These are phyloP conservation scores for Virgularia gustaviana DNA, from an alignment of 92 coral and sea anemone species.

Conservation along the genomic window DNA sequence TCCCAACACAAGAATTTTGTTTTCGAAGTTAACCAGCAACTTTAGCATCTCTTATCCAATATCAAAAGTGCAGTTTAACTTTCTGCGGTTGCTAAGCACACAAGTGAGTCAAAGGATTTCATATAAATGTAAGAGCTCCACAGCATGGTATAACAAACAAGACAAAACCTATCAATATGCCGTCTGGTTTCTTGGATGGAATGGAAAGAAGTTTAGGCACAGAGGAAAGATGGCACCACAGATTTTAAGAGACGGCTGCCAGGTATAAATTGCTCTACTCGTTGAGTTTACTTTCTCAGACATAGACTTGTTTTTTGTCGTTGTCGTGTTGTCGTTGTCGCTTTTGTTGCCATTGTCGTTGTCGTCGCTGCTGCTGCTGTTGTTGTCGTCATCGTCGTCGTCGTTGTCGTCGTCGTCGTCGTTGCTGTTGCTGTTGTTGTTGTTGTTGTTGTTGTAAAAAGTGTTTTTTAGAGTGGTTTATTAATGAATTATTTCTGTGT, in stretches of 20 bases:
- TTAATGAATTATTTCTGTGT: background rate
- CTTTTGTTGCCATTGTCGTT: background rate
- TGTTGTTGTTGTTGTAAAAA: too few relatives aligned
- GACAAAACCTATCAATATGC: slow-evolving; percentile 70
- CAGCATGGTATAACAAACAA: slow-evolving; percentile 82
- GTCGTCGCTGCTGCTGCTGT: too few relatives aligned
- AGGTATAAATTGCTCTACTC: too few relatives aligned
- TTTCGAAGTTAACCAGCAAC: slow-evolving; percentile 16
- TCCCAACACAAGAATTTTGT: slow-evolving; percentile 1
- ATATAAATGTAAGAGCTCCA: slow-evolving; percentile 78
- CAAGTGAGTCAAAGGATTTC: slow-evolving; percentile 69
- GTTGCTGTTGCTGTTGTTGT: too few relatives aligned
- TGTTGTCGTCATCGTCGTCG: too few relatives aligned
- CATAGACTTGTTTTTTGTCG: background rate
- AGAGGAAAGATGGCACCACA: slow-evolving; percentile 62
- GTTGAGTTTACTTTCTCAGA: background rate
- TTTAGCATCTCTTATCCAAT: slow-evolving; percentile 63
- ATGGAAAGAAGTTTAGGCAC: slow-evolving; percentile 69
- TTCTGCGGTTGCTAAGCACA: slow-evolving; percentile 81
- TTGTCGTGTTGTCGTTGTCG: background rate
- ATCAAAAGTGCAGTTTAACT: slow-evolving; percentile 85
- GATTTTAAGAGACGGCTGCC: slow-evolving; percentile 75
- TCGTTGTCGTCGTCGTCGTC: too few relatives aligned
- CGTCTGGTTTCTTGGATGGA: slow-evolving; percentile 83
- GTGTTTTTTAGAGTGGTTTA: background rate